Conservation (phyloP, 1,140 invertebrate genomes). For the Bombyx mandarina region DNA sequence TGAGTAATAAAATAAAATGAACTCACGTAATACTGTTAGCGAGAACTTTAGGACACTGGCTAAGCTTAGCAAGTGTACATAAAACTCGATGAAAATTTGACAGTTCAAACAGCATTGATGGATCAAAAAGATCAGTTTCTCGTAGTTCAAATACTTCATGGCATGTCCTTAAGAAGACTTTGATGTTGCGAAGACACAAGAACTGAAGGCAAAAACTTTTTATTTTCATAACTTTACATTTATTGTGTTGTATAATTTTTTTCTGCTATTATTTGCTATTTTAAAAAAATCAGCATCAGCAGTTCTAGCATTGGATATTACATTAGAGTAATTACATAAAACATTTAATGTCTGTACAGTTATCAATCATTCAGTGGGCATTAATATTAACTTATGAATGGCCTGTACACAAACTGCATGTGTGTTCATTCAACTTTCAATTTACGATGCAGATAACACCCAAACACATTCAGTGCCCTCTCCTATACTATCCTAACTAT, state of each 20-base stretch:
- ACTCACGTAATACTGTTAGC: slow-evolving; percentile 81
- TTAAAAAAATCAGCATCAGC: not conserved
- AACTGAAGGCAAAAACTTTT: slow-evolving; percentile 78
- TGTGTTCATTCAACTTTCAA: slow-evolving; percentile 2
- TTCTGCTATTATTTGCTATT: too few relatives aligned
- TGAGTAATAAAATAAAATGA: not conserved
- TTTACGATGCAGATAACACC: slow-evolving; percentile 5
- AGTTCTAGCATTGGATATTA: not conserved
- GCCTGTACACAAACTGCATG: too few relatives aligned
- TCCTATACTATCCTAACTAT: not conserved
- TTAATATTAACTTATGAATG: too few relatives aligned
- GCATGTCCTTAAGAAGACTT: slow-evolving; percentile 90
- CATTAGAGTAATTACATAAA: not conserved
- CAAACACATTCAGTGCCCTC: slow-evolving; percentile 1
- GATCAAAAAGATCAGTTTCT: slow-evolving; percentile 92
- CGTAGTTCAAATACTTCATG: slow-evolving; percentile 85
- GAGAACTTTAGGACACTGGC: slow-evolving; percentile 80
- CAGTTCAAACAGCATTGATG: slow-evolving; percentile 92
- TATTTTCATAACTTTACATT: too few relatives aligned
- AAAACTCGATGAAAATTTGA: slow-evolving; percentile 94
- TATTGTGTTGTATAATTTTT: too few relatives aligned
- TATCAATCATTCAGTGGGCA: too few relatives aligned
- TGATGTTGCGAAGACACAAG: slow-evolving; percentile 94
- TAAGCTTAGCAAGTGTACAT: slow-evolving; percentile 89
- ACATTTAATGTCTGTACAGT: too few relatives aligned